These are phyloP conservation scores for Aleiodes testaceus DNA, from an alignment of 2,888 invertebrate species.

Conservation along the genomic window DNA sequence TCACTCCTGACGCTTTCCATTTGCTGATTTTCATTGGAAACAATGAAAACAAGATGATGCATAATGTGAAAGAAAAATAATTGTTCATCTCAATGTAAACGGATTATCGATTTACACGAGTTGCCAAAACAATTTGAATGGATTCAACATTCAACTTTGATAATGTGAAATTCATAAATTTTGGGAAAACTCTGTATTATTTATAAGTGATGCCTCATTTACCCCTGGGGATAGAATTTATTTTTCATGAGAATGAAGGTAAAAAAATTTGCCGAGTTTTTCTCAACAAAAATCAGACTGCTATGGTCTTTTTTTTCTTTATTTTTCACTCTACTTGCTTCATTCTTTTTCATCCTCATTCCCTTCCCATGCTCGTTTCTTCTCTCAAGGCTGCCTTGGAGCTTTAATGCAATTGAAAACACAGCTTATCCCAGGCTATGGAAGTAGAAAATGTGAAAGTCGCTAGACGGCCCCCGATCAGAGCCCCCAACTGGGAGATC, in stretches of 20 bases:
- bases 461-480: conserved; percentile 13
- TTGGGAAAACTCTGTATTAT: conserved; percentile 2
- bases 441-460: conserved; percentile 37
- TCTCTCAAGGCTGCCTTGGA: conserved; percentile 1
- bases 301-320: background rate
- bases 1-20: background rate
- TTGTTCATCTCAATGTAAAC: background rate
- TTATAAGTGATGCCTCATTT: conserved; percentile 12
- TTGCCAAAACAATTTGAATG: background rate
- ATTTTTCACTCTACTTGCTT: no score
- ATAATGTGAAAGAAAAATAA: background rate
- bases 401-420: conserved; percentile 58
- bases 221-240: conserved; percentile 25
- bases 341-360: background rate
- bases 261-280: conserved; percentile 2
- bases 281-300: conserved; percentile 23
- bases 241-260: conserved; percentile 1
- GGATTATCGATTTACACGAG: background rate
- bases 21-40: background rate
- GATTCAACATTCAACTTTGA: no score
- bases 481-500: conserved; percentile 14
- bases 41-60: background rate
- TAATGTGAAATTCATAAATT: background rate
- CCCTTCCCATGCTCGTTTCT: background rate
- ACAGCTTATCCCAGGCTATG: conserved; percentile 53